Percentiles rank a stretch among this genome's conserved stretches.
phyloP scores from a whole-genome alignment of 2,888 invertebrate genomes.

The Salpingus planirostris region DNA sequence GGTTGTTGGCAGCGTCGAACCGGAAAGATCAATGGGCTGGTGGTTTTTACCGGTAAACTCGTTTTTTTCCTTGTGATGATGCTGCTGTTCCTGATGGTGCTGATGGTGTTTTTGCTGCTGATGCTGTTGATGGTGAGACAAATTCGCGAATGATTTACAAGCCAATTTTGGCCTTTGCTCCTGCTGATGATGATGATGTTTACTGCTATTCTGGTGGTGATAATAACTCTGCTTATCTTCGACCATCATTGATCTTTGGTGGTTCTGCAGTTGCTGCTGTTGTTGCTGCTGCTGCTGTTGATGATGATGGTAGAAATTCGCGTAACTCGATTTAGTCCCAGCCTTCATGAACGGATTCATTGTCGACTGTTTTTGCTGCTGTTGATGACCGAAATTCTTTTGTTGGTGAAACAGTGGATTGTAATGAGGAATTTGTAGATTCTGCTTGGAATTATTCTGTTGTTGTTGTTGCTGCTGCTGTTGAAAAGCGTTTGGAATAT shows the following conservation, averaged over 20 bases:
- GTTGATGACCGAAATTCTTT: conserved; percentile 15
- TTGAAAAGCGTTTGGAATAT: conserved; percentile 25
- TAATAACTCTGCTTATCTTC: conserved; percentile 22
- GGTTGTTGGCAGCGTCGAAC: conserved; percentile 26
- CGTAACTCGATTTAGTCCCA: no score
- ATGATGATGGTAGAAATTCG: no score
- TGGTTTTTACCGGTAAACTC: conserved; percentile 9
- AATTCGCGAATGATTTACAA: conserved; percentile 25
- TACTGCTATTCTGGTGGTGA: no score
- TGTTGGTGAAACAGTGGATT: conserved; percentile 21
- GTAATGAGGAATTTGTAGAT: conserved; percentile 31
- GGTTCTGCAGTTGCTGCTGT: no score
- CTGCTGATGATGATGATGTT: conserved; percentile 28
- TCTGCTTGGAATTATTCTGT: conserved; percentile 20
- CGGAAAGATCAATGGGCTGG: conserved; percentile 41
- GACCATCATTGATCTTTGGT: no score
- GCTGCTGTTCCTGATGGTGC: no score
- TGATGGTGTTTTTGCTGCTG: conserved; percentile 4
- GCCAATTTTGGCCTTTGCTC: conserved; percentile 30
- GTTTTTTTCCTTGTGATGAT: conserved; percentile 7
- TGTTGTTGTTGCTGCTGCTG: no score
- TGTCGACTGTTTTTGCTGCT: conserved; percentile 17
- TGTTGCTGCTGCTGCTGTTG: no score
- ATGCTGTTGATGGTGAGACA: conserved; percentile 18
- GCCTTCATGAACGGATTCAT: no score